phyloP scores from a whole-genome alignment of 2,797 vertebrate genomes.

The Lagocephalus sceleratus region DNA sequence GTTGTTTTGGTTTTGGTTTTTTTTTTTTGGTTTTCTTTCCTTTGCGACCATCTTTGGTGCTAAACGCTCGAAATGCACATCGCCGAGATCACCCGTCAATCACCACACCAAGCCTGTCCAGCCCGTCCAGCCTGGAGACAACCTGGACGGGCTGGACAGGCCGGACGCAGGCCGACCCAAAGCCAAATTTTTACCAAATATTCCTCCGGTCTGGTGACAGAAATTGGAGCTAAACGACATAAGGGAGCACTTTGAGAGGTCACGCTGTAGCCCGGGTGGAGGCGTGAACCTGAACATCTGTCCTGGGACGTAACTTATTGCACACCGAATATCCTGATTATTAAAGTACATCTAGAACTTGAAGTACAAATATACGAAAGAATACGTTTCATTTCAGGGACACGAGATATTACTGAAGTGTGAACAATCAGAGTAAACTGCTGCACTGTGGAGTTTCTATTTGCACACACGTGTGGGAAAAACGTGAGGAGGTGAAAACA shows the following conservation, averaged over 20 bases:
- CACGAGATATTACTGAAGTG: neutral
- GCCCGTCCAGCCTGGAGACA: no score
- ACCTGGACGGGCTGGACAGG: conserved; percentile 11
- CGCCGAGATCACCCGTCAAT: conserved; percentile 4
- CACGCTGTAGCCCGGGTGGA: no score
- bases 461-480: conserved; percentile 63
- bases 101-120: neutral
- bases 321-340: no score
- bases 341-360: no score
- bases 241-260: no score
- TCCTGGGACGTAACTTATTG: no score
- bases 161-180: conserved; percentile 1
- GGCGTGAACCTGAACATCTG: no score
- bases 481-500: conserved; percentile 40
- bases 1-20: conserved; percentile 1
- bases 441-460: conserved; percentile 39
- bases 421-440: conserved; percentile 37
- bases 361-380: no score
- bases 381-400: no score
- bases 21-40: neutral
- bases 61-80: conserved; percentile 25
- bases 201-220: no score
- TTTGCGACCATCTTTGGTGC: conserved; percentile 37
- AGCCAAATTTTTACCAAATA: no score
- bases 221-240: no score